Conservation (phyloP, 2,797 vertebrate species). For the Bradypodion ventrale region DNA sequence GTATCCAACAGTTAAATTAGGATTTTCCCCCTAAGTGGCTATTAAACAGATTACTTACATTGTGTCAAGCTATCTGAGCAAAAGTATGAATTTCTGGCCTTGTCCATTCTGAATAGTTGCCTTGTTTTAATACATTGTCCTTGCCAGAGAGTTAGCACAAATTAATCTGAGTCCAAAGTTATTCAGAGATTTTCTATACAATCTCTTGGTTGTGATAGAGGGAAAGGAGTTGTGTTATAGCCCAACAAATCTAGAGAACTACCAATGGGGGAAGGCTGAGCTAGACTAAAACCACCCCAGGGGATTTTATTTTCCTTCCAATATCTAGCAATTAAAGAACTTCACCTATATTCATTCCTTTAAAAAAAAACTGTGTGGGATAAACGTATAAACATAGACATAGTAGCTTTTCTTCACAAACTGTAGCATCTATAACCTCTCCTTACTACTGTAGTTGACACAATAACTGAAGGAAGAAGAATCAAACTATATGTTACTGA, state of each 20-base stretch:
- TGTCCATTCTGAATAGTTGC: conserved; percentile 17
- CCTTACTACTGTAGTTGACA: neutral
- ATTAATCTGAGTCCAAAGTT: neutral
- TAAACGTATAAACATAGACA: neutral
- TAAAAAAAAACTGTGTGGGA: neutral
- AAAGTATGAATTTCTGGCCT: conserved; percentile 4
- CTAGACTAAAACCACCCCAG: neutral
- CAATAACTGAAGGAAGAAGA: neutral
- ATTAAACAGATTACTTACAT: conserved; percentile 28
- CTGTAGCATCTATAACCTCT: neutral
- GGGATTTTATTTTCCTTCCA: neutral
- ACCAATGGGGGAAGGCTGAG: neutral
- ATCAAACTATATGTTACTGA: no score
- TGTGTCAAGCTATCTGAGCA: neutral
- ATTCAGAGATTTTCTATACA: neutral
- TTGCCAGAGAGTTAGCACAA: neutral
- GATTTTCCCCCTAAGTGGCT: neutral
- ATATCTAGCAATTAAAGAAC: neutral
- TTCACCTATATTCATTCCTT: neutral
- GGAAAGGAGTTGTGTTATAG: no score
- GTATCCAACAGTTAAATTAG: conserved; percentile 16
- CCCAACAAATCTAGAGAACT: neutral
- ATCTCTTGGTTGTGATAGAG: neutral
- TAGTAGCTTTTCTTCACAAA: neutral
- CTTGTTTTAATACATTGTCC: conserved; percentile 7